A percentile compares a stretch with the other conserved stretches of the same genome.
Evolutionary conservation across 2,888 invertebrate genomes (phyloP).

Genomic region (Diadegma fenestrale): DNA sequence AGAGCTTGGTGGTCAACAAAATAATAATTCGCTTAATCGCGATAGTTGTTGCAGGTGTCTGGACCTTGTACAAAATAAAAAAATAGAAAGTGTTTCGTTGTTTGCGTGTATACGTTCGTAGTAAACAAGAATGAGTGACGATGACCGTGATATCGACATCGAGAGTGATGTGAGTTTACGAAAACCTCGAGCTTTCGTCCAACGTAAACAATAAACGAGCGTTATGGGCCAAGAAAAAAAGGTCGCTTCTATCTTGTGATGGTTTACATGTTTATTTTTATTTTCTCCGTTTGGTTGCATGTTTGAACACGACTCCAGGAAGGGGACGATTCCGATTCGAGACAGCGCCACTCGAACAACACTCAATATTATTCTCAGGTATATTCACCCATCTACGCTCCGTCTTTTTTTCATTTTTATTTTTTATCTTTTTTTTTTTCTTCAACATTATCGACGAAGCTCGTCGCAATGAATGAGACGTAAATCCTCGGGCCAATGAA

Average conservation of each 20-base stretch:
- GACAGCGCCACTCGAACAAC: constrained; percentile 88
- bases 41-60: constrained; percentile 60
- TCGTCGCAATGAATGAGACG: not conserved
- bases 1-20: constrained; percentile 57
- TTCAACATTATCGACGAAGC: not conserved
- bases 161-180: constrained; percentile 95
- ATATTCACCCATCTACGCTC: constrained; percentile 68
- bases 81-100: constrained; percentile 41
- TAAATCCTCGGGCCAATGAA: constrained; percentile 29
- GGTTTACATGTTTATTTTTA: constrained; percentile 57
- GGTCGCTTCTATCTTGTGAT: constrained; percentile 44
- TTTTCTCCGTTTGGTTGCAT: constrained; percentile 41
- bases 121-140: constrained; percentile 92
- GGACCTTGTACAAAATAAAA: constrained; percentile 17
- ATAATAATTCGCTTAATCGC: constrained; percentile 34
- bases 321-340: constrained; percentile 92
- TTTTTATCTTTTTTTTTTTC: not conserved
- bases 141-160: constrained; percentile 97
- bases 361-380: constrained; percentile 93
- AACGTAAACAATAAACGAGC: constrained; percentile 27
- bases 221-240: constrained; percentile 26
- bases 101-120: constrained; percentile 49
- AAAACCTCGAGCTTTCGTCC: not conserved
- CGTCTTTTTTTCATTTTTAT: not conserved
- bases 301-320: constrained; percentile 86